phyloP scores from a whole-genome alignment of 2,113 vertebrate species.

The Nematolebias whitei region DNA sequence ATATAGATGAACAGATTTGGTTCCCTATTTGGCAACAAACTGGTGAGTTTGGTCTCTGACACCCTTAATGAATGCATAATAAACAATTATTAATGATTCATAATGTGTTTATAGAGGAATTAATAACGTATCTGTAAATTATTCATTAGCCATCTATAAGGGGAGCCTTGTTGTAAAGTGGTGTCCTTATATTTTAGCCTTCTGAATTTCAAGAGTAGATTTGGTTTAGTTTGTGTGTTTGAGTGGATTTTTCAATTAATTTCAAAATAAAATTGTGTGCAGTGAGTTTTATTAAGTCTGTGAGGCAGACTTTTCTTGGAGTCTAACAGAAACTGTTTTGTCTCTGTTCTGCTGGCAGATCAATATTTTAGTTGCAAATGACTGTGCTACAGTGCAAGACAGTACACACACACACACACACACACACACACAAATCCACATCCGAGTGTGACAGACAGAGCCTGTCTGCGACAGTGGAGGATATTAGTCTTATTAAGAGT shows the following conservation, averaged over 20 bases:
- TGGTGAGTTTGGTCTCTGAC: no score
- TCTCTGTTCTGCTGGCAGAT: constrained; percentile 48
- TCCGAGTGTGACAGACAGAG: constrained; percentile 36
- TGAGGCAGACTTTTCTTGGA: constrained; percentile 44
- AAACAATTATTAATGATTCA: no score
- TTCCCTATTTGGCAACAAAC: no score
- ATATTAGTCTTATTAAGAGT: constrained; percentile 73
- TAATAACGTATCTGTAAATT: no score
- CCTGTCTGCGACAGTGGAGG: constrained; percentile 54
- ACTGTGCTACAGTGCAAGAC: constrained; percentile 10
- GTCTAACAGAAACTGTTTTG: constrained; percentile 48
- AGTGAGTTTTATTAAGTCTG: neutral
- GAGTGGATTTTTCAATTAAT: constrained; percentile 11
- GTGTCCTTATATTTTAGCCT: no score
- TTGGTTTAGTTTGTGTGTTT: constrained; percentile 1
- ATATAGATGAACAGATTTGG: no score
- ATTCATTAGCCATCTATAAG: no score
- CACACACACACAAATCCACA: constrained; percentile 17
- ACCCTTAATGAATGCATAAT: no score
- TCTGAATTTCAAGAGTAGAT: no score
- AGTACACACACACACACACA: constrained; percentile 6
- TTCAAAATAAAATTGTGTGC: constrained; percentile 11
- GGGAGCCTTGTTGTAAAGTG: no score
- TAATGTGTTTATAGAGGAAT: no score
- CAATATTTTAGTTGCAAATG: constrained; percentile 53